Evolutionary conservation across 2,888 invertebrate genomes (phyloP).

Genomic region (Entomobrya multifasciata): DNA sequence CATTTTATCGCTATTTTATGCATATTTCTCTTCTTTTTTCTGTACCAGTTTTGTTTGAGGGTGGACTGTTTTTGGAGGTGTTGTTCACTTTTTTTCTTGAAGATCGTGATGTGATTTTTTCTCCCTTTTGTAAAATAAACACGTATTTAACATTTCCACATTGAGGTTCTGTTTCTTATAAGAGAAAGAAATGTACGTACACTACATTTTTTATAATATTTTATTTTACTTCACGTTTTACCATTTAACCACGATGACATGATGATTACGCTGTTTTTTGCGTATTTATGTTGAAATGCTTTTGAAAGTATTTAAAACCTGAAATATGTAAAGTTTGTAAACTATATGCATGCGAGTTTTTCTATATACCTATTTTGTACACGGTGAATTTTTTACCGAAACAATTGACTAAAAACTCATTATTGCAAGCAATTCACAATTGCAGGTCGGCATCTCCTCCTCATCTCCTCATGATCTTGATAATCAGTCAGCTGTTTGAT

Average conservation of each 20-base stretch:
- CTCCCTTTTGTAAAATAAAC: conserved; percentile 14
- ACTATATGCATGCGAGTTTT: not conserved
- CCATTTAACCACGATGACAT: not conserved
- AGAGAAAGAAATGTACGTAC: not conserved
- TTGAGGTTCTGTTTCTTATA: too few species aligned
- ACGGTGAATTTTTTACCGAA: not conserved
- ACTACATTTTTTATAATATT: not conserved
- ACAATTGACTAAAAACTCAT: not conserved
- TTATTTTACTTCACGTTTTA: not conserved
- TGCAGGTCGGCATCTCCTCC: conserved; percentile 8
- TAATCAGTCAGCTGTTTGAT: conserved; percentile 34
- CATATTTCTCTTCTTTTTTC: conserved; percentile 50
- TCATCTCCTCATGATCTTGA: conserved; percentile 1
- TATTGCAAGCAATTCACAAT: not conserved
- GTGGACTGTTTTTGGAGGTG: conserved; percentile 44
- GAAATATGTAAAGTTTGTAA: not conserved
- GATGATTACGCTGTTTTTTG: not conserved
- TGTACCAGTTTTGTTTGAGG: conserved; percentile 23
- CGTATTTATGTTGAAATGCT: not conserved
- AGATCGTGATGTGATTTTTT: conserved; percentile 57
- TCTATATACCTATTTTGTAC: not conserved
- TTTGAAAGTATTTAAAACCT: too few species aligned
- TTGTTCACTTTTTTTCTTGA: conserved; percentile 32
- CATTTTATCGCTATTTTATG: conserved; percentile 72
- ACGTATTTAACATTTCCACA: conserved; percentile 39